Base-by-base conservation (phyloP, 2,113 vertebrate species). In the Urocolius indicus region DNA sequence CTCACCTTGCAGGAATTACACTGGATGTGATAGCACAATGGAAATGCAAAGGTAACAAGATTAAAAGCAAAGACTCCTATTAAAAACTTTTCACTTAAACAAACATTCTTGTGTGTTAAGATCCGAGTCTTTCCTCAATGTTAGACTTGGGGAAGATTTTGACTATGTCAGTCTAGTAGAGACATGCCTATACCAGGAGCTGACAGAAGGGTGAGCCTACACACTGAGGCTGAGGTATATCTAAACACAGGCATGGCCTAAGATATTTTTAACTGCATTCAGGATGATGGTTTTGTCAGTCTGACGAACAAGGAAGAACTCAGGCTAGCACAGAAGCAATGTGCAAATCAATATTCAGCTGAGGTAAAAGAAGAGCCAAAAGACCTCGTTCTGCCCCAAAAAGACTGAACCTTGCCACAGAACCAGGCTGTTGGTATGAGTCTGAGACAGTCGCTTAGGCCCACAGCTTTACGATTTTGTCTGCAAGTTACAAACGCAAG, bases 401-500 rank as follows among this genome's bases (percentile, higher is more conserved):
- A 77, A 51, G 4, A 43, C 14, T 69, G 66, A 69, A 51, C 29
- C 22, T 46, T 71, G 72, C 38, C 36, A 27, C 61, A 65, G 19
- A 71, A 84, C 41, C 48, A 61, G 65, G 68, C 27, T 63, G 38
- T 20, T 14, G 58, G 32, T 61, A 57, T 19, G 34, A 68, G 55
- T 72, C 46, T 0, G 0, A 74, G 68, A 55, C 4, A 71, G 19
- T 12, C 26, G 80, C 38, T 88, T 6, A 75, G 90, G 85, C 79
- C 76, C 46, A 46, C n/a, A 41, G 63, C 75, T 92, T 63, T 30
- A 74, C n/a, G 68, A 93, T 80, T 91, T 71, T 65, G 61, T 58
- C 84, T 95, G 67, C 49, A 85, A 87, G 81, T 74, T 71, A 89
- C 58, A 92, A 79, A 86, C 62, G 61, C 54, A 75, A 87, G 61